Conservation (phyloP, 2,113 vertebrate genomes). For the Passer domesticus region DNA sequence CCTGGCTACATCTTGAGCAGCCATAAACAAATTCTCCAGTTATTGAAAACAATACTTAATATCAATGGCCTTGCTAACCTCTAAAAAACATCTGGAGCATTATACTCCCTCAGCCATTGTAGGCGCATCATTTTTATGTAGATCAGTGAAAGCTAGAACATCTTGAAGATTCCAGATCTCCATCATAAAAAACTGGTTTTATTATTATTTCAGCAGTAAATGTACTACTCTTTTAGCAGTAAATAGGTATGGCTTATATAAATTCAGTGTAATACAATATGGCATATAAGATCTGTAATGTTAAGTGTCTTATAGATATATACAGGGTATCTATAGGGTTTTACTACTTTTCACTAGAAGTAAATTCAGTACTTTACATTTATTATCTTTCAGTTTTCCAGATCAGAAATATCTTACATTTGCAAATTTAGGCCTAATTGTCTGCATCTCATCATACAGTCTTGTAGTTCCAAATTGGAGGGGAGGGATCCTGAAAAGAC, state of each 20-base stretch:
- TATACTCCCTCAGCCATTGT: background rate
- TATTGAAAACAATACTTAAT: background rate
- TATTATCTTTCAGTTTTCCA: background rate
- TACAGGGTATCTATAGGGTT: background rate
- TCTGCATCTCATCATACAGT: background rate
- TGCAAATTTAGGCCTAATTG: background rate
- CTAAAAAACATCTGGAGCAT: background rate
- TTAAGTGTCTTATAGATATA: background rate
- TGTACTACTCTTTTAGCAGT: background rate
- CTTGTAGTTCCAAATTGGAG: background rate
- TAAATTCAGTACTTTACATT: background rate
- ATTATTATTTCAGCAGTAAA: background rate
- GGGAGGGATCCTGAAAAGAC: background rate
- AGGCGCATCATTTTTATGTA: background rate
- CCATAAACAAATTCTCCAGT: background rate
- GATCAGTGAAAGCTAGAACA: background rate
- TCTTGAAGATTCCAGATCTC: background rate
- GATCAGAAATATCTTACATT: background rate
- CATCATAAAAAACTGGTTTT: background rate
- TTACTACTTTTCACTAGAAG: background rate
- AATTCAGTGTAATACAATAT: background rate
- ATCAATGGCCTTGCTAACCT: background rate
- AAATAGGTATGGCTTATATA: background rate
- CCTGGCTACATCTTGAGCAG: background rate
- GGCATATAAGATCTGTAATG: background rate